Evolutionary conservation across 2,888 invertebrate species (phyloP), one percentile per base, ranked within the genome.

Genomic region (Eupithecia vulgata): DNA sequence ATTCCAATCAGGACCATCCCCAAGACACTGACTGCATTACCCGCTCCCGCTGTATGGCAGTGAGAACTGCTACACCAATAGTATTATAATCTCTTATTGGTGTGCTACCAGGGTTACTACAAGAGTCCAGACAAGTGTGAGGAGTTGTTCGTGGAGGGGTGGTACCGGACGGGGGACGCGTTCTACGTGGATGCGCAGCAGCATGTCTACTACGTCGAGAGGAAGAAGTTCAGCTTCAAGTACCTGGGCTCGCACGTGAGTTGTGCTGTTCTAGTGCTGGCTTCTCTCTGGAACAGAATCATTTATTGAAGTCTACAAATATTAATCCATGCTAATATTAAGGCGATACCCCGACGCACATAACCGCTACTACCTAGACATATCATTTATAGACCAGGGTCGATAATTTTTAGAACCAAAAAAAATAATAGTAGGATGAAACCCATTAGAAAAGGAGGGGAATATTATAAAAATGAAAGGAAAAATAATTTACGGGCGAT

Each of bases 211-310:
- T 68, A 40, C 57, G 13, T 21, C 15, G 68, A 57, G 37, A 57
- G 68, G 68, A 52, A 52, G 52, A 52, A 35, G 37, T 35, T 57
- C 37, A 25, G 57, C 68, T 68, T 68, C 68, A 68, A 68, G 15
- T 59, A 25, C 42, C 15, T 52, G 13, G 34, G 25, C 0, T 57
- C 21, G 6, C 68, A 68, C 35, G 68, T 68, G 21, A 68, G 68
- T 52, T 3, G 3, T 52, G 21, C 6, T 21, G 21, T 17, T 30
- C 30, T 30, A 1, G 1, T 4, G 1, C 30, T 30, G 2, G 1
- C 30, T 30, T 30, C 30, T 30, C 30, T 30, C 30, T 30, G 2
- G 30, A 30, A 30, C 30, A 30, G 30, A 30, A 30, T 30, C 30
- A 30, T 30, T 30, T 30, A 30, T 30, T 1, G 1, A 30, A 30